Base-by-base conservation (phyloP, 2,888 invertebrate species). In the Microctonus brassicae region DNA sequence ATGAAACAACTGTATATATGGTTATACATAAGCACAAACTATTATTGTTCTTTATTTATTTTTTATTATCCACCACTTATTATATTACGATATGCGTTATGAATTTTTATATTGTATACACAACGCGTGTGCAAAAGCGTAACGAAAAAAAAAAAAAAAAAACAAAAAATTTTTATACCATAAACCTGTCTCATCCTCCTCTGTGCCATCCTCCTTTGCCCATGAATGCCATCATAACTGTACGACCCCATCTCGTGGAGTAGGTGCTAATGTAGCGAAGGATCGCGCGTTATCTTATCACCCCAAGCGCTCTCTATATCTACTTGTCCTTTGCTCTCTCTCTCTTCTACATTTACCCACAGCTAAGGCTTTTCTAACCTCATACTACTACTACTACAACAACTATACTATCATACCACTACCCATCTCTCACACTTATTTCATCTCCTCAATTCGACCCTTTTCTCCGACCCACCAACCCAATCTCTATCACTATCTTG, bases 231-330 rank as follows among this genome's bases (percentile, higher is more conserved):
- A 69, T 76, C 71, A 73, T 58, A 64, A 57, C 24, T 64, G 55
- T 11, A 33, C 62, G 52, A 65, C 26, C 66, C 69, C 62, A 58
- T 63, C 70, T 68, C 55, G 20, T 36, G 22, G 58, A 74, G 65
- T 62, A 62, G 63, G 77, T 78, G 78, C 75, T 77, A 78, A 80
- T 77, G 77, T 64, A 74, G 70, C 75, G 77, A 69, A 76, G 79
- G 77, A 75, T 77, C 75, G 73, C 77, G 47, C 69, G 79, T 83
- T 83, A 83, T 83, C 82, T 83, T 82, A 83, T 81, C 80, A 75
- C 68, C 36, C 60, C 71, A 71, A 70, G 60, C 24, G 64, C 52
- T 42, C 11, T 60, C 47, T 13, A 42, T 52, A n/a, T n/a, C 53
- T 22, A 53, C 29, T 29, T 29, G 29, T 29, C 29, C 29, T 7